Evolutionary conservation across 2,888 invertebrate species (phyloP).

Genomic region (Drosophila sordidula): DNA sequence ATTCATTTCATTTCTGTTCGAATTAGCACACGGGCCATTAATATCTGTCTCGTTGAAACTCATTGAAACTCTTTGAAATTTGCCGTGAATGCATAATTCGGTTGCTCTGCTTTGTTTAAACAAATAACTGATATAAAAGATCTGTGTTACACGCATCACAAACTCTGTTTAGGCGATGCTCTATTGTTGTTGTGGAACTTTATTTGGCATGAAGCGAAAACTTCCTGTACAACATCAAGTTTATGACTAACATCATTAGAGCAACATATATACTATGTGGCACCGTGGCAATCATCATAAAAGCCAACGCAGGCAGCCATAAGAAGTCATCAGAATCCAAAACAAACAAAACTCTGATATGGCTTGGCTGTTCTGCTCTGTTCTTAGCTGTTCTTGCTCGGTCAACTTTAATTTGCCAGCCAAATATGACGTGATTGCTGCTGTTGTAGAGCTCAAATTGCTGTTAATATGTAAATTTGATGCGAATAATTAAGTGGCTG

Average conservation of each 20-base stretch:
- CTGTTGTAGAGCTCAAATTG: constrained; percentile 26
- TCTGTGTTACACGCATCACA: constrained; percentile 69
- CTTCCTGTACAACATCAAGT: constrained; percentile 58
- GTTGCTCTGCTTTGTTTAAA: constrained; percentile 31
- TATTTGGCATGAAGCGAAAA: constrained; percentile 63
- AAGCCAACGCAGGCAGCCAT: constrained; percentile 7
- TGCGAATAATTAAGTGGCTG: constrained; percentile 62
- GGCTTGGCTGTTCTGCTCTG: not conserved
- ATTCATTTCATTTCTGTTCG: not conserved
- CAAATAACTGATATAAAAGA: constrained; percentile 24
- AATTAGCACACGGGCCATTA: constrained; percentile 8
- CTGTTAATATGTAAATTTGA: constrained; percentile 58
- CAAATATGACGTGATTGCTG: constrained; percentile 52
- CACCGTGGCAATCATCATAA: constrained; percentile 25
- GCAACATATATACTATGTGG: constrained; percentile 20
- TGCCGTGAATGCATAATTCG: constrained; percentile 27
- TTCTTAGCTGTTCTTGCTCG: constrained; percentile 7
- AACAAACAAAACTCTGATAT: constrained; percentile 17
- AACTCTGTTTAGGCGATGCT: constrained; percentile 32
- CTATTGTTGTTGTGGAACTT: constrained; percentile 41
- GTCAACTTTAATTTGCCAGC: constrained; percentile 19
- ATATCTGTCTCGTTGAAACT: not conserved
- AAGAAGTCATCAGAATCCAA: constrained; percentile 16
- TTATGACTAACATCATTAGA: constrained; percentile 36
- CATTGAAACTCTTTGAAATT: constrained; percentile 28